Base-by-base conservation (phyloP, 2,797 vertebrate species). In the Hypotaenidia okinawae region DNA sequence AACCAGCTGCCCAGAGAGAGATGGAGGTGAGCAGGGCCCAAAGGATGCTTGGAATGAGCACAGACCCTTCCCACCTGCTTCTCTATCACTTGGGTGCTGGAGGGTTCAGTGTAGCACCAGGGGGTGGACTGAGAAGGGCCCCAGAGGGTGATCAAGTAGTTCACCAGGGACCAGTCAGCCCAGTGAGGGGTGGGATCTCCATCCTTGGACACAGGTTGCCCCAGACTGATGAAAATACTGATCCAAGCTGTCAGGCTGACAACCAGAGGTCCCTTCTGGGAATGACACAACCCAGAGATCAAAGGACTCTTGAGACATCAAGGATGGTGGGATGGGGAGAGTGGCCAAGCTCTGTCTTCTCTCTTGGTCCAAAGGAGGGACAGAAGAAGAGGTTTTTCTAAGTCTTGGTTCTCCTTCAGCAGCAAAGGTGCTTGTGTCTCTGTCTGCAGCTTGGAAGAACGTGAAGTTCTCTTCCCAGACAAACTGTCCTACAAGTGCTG, bases 391-490 rank as follows among this genome's bases (percentile, higher is more conserved):
- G 30, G 63, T 39, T 47, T 82, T 76, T 76, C 15, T 52, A 16
- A 24, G 45, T 52, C 84, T 55, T 5, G 1, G 35, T 74, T 73
- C 32, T 89, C 45, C 58, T 80, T 75, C 75, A 59, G 49, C 70
- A 73, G 57, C 57, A 51, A 70, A 61, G 58, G 30, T 57, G 25
- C 10, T 59, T 70, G n/a, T 27, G 10, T 76, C 35, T 58, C 66
- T 32, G 6, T 35, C 41, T 80, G 4, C 13, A 75, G 54, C 28
- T 13, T 25, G 79, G 82, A 78, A 93, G 79, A 86, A 55, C 52
- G 59, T 54, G 54, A 64, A 84, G 35, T 78, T 62, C 72, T 95
- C 25, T 73, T 88, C 94, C 69, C 69, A 72, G 88, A 97, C 84
- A 91, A 79, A 92, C 49, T 49, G 19, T 92, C 75, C 61, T 82